Percentiles rank a stretch among this genome's conserved stretches.
Evolutionary conservation across 2,888 invertebrate genomes (phyloP).

Genomic region (Trisateles emortualis): DNA sequence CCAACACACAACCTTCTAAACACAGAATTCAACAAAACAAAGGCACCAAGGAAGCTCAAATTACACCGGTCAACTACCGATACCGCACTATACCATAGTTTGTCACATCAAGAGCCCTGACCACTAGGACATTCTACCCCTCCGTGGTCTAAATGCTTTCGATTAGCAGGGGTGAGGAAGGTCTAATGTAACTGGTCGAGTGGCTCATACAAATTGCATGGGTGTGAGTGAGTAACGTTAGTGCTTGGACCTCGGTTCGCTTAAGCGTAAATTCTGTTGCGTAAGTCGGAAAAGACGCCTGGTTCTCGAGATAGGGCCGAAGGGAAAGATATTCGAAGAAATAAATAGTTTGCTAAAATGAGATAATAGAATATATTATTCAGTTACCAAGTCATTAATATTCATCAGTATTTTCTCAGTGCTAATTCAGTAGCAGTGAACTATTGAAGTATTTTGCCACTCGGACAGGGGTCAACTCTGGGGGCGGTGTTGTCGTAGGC

Average conservation of each 20-base stretch:
- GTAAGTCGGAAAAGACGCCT: conserved; percentile 84
- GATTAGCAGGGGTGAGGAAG: conserved; percentile 57
- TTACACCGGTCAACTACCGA: conserved; percentile 65
- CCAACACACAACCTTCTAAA: conserved; percentile 39
- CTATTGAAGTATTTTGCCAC: not conserved
- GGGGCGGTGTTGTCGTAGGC: not conserved
- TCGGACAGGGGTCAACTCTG: not conserved
- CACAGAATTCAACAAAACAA: conserved; percentile 28
- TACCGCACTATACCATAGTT: conserved; percentile 83
- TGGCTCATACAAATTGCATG: conserved; percentile 79
- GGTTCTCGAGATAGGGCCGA: conserved; percentile 75
- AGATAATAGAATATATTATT: conserved; percentile 58
- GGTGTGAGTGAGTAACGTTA: conserved; percentile 83
- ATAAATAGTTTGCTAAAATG: conserved; percentile 60
- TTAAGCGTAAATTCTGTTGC: conserved; percentile 85
- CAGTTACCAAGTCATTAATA: conserved; percentile 37
- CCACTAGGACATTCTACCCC: conserved; percentile 72
- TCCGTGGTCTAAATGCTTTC: conserved; percentile 56
- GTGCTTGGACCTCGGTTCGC: conserved; percentile 81
- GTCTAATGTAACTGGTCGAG: conserved; percentile 50
- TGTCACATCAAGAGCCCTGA: conserved; percentile 79
- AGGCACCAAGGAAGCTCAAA: conserved; percentile 55
- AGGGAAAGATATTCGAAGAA: conserved; percentile 68
- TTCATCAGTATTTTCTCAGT: conserved; percentile 19
- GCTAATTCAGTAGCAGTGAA: not conserved